These are phyloP conservation scores for Tachyglossus aculeatus DNA, from an alignment of 2,797 vertebrate genomes.

Conservation along the genomic window DNA sequence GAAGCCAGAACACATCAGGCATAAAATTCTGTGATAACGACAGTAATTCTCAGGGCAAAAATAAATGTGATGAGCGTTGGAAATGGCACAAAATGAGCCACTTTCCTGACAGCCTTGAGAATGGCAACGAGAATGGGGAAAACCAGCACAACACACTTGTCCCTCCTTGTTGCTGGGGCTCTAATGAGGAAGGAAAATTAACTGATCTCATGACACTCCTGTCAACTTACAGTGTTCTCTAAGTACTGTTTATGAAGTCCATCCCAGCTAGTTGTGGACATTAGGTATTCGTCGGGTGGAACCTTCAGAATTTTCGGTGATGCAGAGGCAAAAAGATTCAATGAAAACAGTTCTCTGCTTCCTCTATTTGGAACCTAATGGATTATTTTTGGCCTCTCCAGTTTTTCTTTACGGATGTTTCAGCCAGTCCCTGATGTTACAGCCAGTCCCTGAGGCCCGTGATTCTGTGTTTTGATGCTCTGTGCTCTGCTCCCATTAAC, in stretches of 20 bases:
- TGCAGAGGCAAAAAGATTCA: too few relatives aligned
- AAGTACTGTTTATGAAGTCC: not conserved
- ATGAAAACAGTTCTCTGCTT: too few relatives aligned
- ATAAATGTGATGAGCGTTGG: not conserved
- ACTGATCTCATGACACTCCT: not conserved
- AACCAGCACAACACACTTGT: accelerated
- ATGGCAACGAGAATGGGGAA: accelerated
- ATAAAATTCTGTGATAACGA: constrained; percentile 9
- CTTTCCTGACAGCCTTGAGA: not conserved
- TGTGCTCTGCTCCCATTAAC: not conserved
- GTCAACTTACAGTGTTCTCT: not conserved
- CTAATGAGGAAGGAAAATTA: constrained; percentile 13
- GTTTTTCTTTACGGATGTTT: not conserved
- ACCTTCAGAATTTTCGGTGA: too few relatives aligned
- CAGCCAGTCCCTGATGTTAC: not conserved
- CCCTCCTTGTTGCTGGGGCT: not conserved
- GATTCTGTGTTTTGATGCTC: not conserved
- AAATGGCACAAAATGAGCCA: not conserved
- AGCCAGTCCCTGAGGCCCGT: not conserved
- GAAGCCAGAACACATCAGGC: constrained; percentile 3
- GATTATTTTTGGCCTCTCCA: too few relatives aligned
- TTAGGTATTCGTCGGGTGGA: not conserved
- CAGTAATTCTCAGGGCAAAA: not conserved
- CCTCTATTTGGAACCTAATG: too few relatives aligned
- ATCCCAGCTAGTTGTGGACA: not conserved